Percentiles rank a stretch among this genome's conserved stretches.
Evolutionary conservation across 2,797 vertebrate species (phyloP).

Genomic region (Brachyalestes nurse): DNA sequence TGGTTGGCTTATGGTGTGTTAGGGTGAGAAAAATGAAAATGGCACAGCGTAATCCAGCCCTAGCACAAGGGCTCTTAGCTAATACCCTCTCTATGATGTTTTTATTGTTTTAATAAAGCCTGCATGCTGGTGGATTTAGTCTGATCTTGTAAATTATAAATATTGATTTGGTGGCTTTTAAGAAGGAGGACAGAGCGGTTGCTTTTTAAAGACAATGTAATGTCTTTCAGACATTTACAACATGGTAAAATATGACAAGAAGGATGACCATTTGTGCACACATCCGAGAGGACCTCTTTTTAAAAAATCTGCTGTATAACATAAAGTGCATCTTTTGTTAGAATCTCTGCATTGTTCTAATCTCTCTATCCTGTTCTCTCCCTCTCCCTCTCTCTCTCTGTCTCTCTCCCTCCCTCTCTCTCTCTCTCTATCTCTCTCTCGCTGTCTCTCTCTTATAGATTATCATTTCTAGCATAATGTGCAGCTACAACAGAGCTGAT

Average conservation of each 20-base stretch:
- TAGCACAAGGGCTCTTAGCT: constrained; percentile 66
- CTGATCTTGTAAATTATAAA: constrained; percentile 81
- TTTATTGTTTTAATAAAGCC: constrained; percentile 82
- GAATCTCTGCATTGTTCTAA: constrained; percentile 39
- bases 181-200: constrained; percentile 37
- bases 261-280: constrained; percentile 46
- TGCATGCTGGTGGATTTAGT: constrained; percentile 72
- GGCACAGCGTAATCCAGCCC: constrained; percentile 67
- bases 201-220: constrained; percentile 60
- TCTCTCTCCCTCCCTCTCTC: constrained; percentile 17
- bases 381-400: constrained; percentile 39
- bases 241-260: constrained; percentile 65
- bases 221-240: constrained; percentile 62
- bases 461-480: constrained; percentile 88
- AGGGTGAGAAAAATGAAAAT: constrained; percentile 61
- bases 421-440: constrained; percentile 27
- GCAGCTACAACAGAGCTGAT: constrained; percentile 82
- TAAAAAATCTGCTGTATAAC: constrained; percentile 39
- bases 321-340: constrained; percentile 48
- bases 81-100: constrained; percentile 73
- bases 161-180: constrained; percentile 77
- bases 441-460: constrained; percentile 69
- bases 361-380: constrained; percentile 21
- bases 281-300: constrained; percentile 44
- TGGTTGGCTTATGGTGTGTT: constrained; percentile 67